Percentiles rank a stretch among this genome's conserved stretches.
Evolutionary conservation across 2,888 invertebrate species (phyloP).

Genomic region (Athalia rosae): DNA sequence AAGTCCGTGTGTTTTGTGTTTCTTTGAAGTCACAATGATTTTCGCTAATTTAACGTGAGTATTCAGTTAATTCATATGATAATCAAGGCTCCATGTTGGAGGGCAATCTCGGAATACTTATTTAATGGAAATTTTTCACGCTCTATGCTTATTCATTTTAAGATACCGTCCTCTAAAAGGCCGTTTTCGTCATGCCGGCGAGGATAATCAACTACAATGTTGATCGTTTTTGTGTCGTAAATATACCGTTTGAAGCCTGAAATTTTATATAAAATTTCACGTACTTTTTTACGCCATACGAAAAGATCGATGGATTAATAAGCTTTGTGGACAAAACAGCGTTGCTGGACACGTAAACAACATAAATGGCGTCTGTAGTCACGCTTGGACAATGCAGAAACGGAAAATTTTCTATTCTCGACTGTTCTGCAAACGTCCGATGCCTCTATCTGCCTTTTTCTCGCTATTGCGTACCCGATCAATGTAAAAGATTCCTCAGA

Average conservation of each 20-base stretch:
- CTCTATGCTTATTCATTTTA: background rate
- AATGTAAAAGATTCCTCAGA: background rate
- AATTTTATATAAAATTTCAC: background rate
- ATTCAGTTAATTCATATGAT: conserved; percentile 41
- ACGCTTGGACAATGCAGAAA: conserved; percentile 44
- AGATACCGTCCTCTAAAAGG: conserved; percentile 26
- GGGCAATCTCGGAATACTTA: background rate
- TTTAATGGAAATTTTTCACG: background rate
- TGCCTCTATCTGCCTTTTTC: background rate
- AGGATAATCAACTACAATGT: conserved; percentile 38
- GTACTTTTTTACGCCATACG: background rate
- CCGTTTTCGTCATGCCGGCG: conserved; percentile 62
- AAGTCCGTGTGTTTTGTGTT: conserved; percentile 69
- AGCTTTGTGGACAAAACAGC: conserved; percentile 29
- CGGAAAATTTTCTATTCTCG: conserved; percentile 39
- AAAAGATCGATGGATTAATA: conserved; percentile 8
- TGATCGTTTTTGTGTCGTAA: background rate
- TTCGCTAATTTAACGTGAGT: conserved; percentile 69
- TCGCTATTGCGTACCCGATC: background rate
- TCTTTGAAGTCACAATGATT: conserved; percentile 70
- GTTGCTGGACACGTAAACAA: conserved; percentile 57
- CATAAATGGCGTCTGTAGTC: conserved; percentile 59
- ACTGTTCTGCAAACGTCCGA: conserved; percentile 40
- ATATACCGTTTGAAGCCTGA: background rate
- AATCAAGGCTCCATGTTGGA: background rate